A percentile compares a stretch with the other conserved stretches of the same genome.
phyloP scores from a whole-genome alignment of 2,113 vertebrate genomes.

The Epinephelus moara region DNA sequence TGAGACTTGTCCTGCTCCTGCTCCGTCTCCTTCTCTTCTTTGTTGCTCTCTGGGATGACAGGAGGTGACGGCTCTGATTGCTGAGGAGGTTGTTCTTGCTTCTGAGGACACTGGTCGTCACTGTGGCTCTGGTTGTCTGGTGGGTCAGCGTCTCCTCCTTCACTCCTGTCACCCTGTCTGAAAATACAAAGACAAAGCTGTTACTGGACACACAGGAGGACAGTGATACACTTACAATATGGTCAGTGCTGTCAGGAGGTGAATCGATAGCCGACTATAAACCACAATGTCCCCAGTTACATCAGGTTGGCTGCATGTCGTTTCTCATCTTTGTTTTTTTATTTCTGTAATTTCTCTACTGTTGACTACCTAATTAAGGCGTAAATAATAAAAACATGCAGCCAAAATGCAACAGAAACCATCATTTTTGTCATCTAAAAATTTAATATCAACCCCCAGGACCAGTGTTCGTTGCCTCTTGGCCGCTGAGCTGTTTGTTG shows the following conservation, averaged over 20 bases:
- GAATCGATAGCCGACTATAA: background rate
- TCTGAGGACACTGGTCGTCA: slow-evolving; percentile 49
- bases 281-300: too few species aligned
- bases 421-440: too few species aligned
- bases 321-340: background rate
- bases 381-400: background rate
- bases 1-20: slow-evolving; percentile 65
- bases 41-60: slow-evolving; percentile 31
- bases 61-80: slow-evolving; percentile 36
- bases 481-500: too few species aligned
- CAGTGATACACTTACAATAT: background rate
- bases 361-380: background rate
- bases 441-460: too few species aligned
- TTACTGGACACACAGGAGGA: background rate
- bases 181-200: slow-evolving; percentile 14
- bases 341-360: slow-evolving; percentile 5
- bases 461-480: too few species aligned
- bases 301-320: background rate
- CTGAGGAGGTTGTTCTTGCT: slow-evolving; percentile 53
- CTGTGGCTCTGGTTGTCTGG: slow-evolving; percentile 42
- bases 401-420: background rate
- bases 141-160: slow-evolving; percentile 16
- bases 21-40: slow-evolving; percentile 48
- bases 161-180: slow-evolving; percentile 52
- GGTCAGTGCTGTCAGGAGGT: too few species aligned